A percentile compares a stretch with the other conserved stretches of the same genome.
phyloP scores from a whole-genome alignment of 2,113 vertebrate species.

The Cyprinodon brontotheroides region DNA sequence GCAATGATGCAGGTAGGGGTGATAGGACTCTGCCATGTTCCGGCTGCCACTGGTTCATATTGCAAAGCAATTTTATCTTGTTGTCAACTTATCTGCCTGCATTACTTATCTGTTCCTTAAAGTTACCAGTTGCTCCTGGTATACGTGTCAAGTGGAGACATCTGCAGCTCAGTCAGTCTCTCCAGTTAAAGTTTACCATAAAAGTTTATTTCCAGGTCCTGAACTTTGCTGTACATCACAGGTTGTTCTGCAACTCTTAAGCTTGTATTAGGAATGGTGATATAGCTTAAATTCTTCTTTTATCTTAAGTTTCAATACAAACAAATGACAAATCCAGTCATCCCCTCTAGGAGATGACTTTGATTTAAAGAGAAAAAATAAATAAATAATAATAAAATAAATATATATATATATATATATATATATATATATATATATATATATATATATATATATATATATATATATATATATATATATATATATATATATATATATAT shows the following conservation, averaged over 20 bases:
- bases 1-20: slow-evolving; percentile 89
- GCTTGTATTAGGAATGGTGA: background rate
- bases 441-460: no score
- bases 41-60: slow-evolving; percentile 21
- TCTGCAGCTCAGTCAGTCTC: slow-evolving; percentile 30
- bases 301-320: no score
- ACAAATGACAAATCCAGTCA: no score
- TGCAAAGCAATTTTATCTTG: slow-evolving; percentile 22
- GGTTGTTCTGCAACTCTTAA: background rate
- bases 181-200: slow-evolving; percentile 27
- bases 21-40: slow-evolving; percentile 4
- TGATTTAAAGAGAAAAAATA: no score
- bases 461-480: no score
- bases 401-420: no score
- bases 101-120: slow-evolving; percentile 16
- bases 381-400: no score
- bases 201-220: slow-evolving; percentile 24
- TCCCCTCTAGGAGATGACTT: no score
- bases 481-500: no score
- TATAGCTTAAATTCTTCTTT: no score
- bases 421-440: no score
- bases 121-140: slow-evolving; percentile 27
- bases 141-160: slow-evolving; percentile 27
- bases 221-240: slow-evolving; percentile 7
- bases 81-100: slow-evolving; percentile 31